Evolutionary conservation across 1,140 invertebrate species (phyloP).

Genomic region (Drosophila lowei): DNA sequence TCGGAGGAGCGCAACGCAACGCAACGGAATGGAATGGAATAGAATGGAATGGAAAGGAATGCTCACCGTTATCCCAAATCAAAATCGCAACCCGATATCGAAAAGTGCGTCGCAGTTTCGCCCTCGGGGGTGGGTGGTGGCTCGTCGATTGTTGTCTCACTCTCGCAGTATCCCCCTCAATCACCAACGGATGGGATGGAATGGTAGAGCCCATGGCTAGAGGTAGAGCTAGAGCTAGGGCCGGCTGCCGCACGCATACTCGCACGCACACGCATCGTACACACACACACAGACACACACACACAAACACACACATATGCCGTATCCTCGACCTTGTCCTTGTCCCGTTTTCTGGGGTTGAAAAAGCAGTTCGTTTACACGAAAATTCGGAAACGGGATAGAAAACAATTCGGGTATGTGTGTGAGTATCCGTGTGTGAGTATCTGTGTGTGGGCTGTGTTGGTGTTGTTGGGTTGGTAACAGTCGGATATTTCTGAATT

Average conservation of each 20-base stretch:
- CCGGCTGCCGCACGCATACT: slow-evolving; percentile 20
- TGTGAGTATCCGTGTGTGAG: slow-evolving; percentile 10
- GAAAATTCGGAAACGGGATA: slow-evolving; percentile 65
- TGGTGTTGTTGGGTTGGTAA: slow-evolving; percentile 41
- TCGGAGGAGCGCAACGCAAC: too few relatives aligned
- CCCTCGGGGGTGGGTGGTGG: slow-evolving; percentile 43
- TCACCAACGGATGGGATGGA: not conserved
- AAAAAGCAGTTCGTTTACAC: slow-evolving; percentile 50
- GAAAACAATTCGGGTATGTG: slow-evolving; percentile 1
- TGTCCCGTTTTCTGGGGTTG: slow-evolving; percentile 60
- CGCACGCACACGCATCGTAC: slow-evolving; percentile 15
- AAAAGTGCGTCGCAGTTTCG: slow-evolving; percentile 45
- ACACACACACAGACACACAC: slow-evolving; percentile 24
- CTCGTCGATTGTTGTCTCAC: not conserved
- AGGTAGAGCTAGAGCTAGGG: not conserved
- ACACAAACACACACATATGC: slow-evolving; percentile 14
- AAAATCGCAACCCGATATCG: slow-evolving; percentile 59
- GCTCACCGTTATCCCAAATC: slow-evolving; percentile 42
- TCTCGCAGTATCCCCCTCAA: not conserved
- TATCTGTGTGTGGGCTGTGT: slow-evolving; percentile 42
- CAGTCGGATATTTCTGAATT: slow-evolving; percentile 39
- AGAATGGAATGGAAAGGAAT: not conserved
- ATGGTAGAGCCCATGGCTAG: slow-evolving; percentile 18
- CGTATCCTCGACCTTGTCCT: slow-evolving; percentile 50
- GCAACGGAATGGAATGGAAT: too few relatives aligned